Evolutionary conservation across 2,797 vertebrate genomes (phyloP), one percentile per base, ranked within the genome.

Genomic region (Sparus aurata): DNA sequence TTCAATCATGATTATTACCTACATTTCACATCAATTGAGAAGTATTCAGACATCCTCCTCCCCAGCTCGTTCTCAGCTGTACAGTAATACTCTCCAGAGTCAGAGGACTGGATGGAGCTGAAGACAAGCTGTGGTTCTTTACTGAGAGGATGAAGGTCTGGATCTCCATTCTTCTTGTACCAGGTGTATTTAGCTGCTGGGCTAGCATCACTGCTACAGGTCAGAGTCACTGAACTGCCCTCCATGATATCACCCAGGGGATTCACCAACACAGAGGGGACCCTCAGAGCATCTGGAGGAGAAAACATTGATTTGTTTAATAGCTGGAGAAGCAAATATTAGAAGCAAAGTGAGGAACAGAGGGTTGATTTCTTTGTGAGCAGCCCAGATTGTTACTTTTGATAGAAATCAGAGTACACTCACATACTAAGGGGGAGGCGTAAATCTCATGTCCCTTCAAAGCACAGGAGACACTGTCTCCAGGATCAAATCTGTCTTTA

Each of bases 201-300:
- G 27, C 27, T 27, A 2, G 27, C 2, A 58, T 89, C 83, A 65
- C 75, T 81, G 43, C 52, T 87, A 5, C 86, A 90, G 76, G 16
- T 87, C 80, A 92, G 80, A 82, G 1, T 81, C 63, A 87, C 72
- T 25, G 64, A 63, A 4, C 13, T 66, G 6, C 71, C 75, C 68
- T 87, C 82, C 45, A 49, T 2, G 2, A 82, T 72, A 0, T 65
- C 41, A 75, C 13, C 82, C 53, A 60, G 57, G 2, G 57, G 59
- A 61, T 18, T 80, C 62, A 38, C 67, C 34, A 41, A 73, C 25
- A 64, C 52, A 34, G n/a, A 25, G 12, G 45, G 43, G 58, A 4
- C 0, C 53, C 20, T 27, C 1, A 9, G 63, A 66, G 30, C 54
- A 41, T 68, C 73, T 75, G 63, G 11, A 58, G 41, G 2, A 47